phyloP scores from a whole-genome alignment of 2,113 vertebrate genomes.

The Pedionomus torquatus region DNA sequence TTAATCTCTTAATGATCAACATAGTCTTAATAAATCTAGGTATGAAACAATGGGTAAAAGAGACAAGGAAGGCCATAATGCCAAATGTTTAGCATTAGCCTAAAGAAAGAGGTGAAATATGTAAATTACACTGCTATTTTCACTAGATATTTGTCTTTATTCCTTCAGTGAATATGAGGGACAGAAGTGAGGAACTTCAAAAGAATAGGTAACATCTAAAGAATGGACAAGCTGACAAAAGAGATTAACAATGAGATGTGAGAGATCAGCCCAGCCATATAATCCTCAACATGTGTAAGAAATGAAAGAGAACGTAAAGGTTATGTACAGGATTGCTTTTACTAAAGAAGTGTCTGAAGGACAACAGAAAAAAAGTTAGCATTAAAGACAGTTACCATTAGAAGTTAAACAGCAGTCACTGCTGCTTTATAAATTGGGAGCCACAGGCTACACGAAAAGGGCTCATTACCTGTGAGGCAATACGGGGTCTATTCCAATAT shows the following conservation, averaged over 20 bases:
- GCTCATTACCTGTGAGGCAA: background rate
- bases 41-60: background rate
- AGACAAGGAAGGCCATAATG: background rate
- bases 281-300: background rate
- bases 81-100: background rate
- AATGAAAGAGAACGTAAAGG: background rate
- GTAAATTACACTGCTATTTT: background rate
- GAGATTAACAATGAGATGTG: background rate
- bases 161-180: background rate
- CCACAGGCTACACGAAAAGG: background rate
- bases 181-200: slow-evolving; percentile 18
- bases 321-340: background rate
- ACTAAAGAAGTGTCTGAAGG: background rate
- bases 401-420: background rate
- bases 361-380: background rate
- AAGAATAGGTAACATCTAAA: slow-evolving; percentile 11
- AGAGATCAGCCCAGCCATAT: background rate
- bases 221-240: slow-evolving; percentile 21
- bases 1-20: background rate
- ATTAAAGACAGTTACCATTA: background rate
- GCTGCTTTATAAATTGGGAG: background rate
- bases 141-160: background rate
- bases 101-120: background rate
- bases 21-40: background rate
- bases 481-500: background rate